Base-by-base conservation (phyloP, 2,797 vertebrate genomes). In the Chanos chanos region DNA sequence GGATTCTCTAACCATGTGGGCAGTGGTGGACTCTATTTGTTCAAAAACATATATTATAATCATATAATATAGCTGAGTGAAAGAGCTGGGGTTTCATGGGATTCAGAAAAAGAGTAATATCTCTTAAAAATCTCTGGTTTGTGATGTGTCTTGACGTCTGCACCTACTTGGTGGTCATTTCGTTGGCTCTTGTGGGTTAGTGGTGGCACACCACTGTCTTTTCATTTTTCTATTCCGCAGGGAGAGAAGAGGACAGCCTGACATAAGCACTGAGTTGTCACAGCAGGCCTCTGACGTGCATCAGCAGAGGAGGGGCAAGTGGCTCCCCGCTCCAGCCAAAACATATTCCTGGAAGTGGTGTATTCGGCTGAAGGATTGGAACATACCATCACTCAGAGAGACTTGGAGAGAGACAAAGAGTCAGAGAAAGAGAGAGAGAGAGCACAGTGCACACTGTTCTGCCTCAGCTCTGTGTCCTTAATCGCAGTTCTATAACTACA, bases 81-180 rank as follows among this genome's bases (percentile, higher is more conserved):
- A 63, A 72, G 72, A 18, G 75, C 58, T 57, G 36, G 13, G 52
- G 65, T 56, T 41, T 43, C 68, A 71, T 25, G 57, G 55, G 45
- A 72, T 50, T 61, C 67, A 56, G 37, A 69, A 47, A 44, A 77
- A 68, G 57, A 71, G 41, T 61, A 25, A 40, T 54, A 34, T 73
- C 37, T 77, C 60, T n/a, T 57, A 50, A 40, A 45, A 62, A 83
- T 79, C 78, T 70, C 72, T 76, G 76, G 55, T 68, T 60, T 65
- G 81, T 66, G 85, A 83, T 82, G 79, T 64, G 52, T 76, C 70
- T 75, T 83, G 85, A 86, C 76, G 82, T 85, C 78, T 81, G 70
- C 31, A 65, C 70, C 52, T 43, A 71, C 63, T 75, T 63, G 70
- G 73, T 78, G 47, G 37, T 68, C 70, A 64, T 69, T 70, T 31